Evolutionary conservation across 2,113 vertebrate species (phyloP).

Genomic region (Aphyosemion australe): DNA sequence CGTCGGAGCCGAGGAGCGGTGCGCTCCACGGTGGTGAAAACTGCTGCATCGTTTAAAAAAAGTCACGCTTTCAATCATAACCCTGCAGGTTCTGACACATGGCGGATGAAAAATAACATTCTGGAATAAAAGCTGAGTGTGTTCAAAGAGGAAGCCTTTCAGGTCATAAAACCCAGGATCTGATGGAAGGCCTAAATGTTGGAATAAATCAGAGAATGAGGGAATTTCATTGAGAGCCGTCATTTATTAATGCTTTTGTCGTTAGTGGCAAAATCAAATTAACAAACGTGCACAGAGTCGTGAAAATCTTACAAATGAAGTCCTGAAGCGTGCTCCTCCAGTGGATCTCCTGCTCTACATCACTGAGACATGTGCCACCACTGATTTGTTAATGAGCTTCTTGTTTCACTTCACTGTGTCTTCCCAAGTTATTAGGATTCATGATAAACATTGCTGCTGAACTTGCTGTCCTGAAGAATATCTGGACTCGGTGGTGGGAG

Average conservation of each 20-base stretch:
- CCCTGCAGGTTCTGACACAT: conserved; percentile 22
- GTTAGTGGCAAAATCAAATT: background rate
- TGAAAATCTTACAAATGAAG: conserved; percentile 16
- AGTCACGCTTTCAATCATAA: conserved; percentile 33
- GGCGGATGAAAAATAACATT: conserved; percentile 13
- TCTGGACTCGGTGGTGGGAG: conserved; percentile 6
- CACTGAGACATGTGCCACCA: conserved; percentile 30
- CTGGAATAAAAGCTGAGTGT: conserved; percentile 31
- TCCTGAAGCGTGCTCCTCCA: conserved; percentile 12
- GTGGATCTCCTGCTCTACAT: conserved; percentile 19
- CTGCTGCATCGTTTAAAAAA: conserved; percentile 6
- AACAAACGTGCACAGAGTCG: conserved; percentile 1
- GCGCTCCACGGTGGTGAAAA: conserved; percentile 20
- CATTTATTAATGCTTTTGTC: background rate
- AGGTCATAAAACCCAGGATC: background rate
- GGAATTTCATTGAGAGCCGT: no score
- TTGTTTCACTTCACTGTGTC: conserved; percentile 36
- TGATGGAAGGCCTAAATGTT: background rate
- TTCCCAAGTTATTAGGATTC: no score
- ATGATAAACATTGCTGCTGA: conserved; percentile 11
- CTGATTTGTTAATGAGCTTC: conserved; percentile 46
- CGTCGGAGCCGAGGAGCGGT: conserved; percentile 13
- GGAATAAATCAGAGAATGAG: background rate
- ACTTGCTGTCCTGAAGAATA: conserved; percentile 36
- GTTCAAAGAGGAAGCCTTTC: background rate